Base-by-base conservation (phyloP, 2,888 invertebrate genomes). In the Nysson spinosus region DNA sequence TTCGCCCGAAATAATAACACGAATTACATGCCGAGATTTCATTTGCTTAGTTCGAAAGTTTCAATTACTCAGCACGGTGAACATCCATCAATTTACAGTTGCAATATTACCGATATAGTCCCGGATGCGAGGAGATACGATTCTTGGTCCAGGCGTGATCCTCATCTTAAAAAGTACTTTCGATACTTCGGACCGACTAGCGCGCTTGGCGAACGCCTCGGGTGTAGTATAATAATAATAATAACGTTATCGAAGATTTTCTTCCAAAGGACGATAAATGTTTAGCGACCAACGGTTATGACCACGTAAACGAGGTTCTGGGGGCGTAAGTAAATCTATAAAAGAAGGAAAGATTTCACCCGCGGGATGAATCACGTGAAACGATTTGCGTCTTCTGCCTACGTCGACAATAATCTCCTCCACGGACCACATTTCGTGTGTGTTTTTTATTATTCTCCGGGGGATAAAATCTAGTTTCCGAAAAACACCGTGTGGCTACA, bases 151-250 rank as follows among this genome's bases (percentile, higher is more conserved):
- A 63, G 76, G 67, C 73, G 75, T 67, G 76, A 76, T 75, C 60
- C n/a, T 60, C 75, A 75, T 75, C 75, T 75, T 73, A 62, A 75
- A 75, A 76, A 73, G 67, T 55, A 68, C 65, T 70, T 70, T 73
- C 65, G 70, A 76, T 73, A 52, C 65, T 70, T 49, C 47, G 44
- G 65, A 76, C 70, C 65, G 70, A 70, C 54, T 70, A 62, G 73
- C n/a, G n/a, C 75, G 63, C 67, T 75, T 66, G 56, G 44, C 64
- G 65, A 60, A 61, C 63, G 73, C 76, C 73, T 63, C 73, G 63
- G 73, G 70, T 61, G 43, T 28, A 28, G 46, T 14, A 35, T 72
- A 72, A 75, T 75, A 40, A 62, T 72, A 75, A 75, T 75, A 75
- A 75, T 73, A 75, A 75, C 63, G 75, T 76, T 76, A 75, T 76